A percentile compares a stretch with the other conserved stretches of the same genome.
phyloP scores from a whole-genome alignment of 2,888 invertebrate genomes.

The Ceratothoa steindachneri region DNA sequence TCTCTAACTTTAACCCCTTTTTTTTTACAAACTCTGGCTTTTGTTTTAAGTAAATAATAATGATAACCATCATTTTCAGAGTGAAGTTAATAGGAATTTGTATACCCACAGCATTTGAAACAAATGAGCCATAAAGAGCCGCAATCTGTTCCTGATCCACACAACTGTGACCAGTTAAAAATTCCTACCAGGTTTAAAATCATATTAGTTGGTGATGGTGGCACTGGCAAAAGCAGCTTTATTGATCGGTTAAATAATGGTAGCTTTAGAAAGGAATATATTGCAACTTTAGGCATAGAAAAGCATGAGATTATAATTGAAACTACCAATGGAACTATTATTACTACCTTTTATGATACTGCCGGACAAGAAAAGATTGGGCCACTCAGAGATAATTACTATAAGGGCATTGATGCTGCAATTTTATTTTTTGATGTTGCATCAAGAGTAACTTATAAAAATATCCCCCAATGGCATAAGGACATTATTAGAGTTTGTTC shows the following conservation, averaged over 20 bases:
- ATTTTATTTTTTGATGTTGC: constrained; percentile 44
- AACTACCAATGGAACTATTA: constrained; percentile 35
- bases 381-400: constrained; percentile 40
- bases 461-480: constrained; percentile 41
- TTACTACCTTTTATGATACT: constrained; percentile 34
- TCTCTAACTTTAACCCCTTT: too few species aligned
- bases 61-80: too few species aligned
- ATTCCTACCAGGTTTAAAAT: too few species aligned
- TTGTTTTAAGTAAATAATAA: too few species aligned
- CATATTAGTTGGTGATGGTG: constrained; percentile 40
- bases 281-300: constrained; percentile 41
- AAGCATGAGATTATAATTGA: constrained; percentile 27
- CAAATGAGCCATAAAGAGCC: too few species aligned
- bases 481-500: constrained; percentile 31
- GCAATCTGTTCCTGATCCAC: too few species aligned
- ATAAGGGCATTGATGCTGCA: constrained; percentile 32
- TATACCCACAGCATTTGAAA: too few species aligned
- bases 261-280: constrained; percentile 30
- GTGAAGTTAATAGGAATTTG: too few species aligned
- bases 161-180: too few species aligned
- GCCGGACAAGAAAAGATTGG: constrained; percentile 45
- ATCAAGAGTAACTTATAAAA: constrained; percentile 41
- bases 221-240: constrained; percentile 45
- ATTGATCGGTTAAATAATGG: constrained; percentile 26
- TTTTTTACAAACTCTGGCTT: too few species aligned